Percentiles rank a stretch among this genome's conserved stretches.
phyloP scores from a whole-genome alignment of 2,113 vertebrate species.

The Narcine bancroftii region DNA sequence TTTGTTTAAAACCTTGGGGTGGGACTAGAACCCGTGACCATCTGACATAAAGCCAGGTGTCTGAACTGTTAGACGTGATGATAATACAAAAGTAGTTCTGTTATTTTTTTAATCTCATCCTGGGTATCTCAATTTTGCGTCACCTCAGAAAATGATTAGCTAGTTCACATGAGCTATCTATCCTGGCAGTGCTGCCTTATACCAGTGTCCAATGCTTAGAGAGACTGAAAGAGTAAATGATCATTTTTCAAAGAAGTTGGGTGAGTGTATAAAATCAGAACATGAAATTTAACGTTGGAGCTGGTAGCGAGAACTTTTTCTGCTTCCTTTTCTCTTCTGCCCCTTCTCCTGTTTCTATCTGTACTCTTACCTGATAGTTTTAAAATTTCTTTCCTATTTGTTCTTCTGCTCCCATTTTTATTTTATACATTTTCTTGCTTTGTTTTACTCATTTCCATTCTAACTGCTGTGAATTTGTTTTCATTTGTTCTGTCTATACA shows the following conservation, averaged over 20 bases:
- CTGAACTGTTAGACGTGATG: neutral
- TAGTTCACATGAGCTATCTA: neutral
- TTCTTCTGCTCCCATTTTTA: neutral
- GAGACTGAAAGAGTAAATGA: conserved; percentile 19
- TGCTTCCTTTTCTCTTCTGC: neutral
- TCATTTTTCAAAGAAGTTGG: conserved; percentile 25
- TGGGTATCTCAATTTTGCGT: neutral
- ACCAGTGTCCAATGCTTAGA: neutral
- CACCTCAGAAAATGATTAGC: conserved; percentile 17
- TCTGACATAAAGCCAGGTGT: neutral
- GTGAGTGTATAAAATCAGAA: conserved; percentile 20
- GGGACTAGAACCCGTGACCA: conserved; percentile 1
- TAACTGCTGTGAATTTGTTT: neutral
- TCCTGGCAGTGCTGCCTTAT: neutral
- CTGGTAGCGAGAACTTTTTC: neutral
- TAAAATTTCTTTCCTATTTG: neutral
- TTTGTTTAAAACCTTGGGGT: neutral
- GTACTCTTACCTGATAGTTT: neutral
- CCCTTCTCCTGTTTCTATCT: neutral
- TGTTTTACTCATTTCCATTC: neutral
- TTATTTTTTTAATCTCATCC: conserved; percentile 15
- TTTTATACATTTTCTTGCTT: neutral
- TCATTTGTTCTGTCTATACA: neutral
- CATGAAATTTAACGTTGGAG: neutral
- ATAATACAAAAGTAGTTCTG: neutral